Evolutionary conservation across 2,888 invertebrate species (phyloP).

Genomic region (Melipona bicolor): DNA sequence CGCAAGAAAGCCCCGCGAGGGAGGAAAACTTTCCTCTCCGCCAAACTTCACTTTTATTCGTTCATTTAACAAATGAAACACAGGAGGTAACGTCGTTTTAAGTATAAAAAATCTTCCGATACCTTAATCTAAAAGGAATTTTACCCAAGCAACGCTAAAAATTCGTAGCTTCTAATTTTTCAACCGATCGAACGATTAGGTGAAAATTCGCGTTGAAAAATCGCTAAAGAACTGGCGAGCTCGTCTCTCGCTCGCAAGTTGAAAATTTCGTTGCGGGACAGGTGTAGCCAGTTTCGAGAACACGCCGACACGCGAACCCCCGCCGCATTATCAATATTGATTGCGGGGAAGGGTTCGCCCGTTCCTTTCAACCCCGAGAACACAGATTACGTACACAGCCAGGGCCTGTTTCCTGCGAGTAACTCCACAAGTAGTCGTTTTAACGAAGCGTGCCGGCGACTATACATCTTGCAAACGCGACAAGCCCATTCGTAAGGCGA

Average conservation of each 20-base stretch:
- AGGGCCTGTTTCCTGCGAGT: conserved; percentile 6
- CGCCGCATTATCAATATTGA: conserved; percentile 10
- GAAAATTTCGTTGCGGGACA: background rate
- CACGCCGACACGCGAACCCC: background rate
- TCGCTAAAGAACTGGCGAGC: no score
- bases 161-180: no score
- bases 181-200: no score
- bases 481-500: conserved; percentile 46
- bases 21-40: no score
- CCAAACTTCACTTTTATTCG: no score
- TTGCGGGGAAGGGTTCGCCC: background rate
- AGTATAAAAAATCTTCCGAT: no score
- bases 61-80: no score
- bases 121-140: no score
- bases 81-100: no score
- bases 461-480: conserved; percentile 38
- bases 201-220: no score
- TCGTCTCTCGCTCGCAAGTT: background rate
- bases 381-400: conserved; percentile 1
- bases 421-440: conserved; percentile 39
- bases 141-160: no score
- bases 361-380: background rate
- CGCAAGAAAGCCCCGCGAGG: no score
- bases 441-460: conserved; percentile 7
- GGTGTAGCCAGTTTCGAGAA: background rate